A percentile compares a stretch with the other conserved stretches of the same genome.
These are phyloP conservation scores for Spilosoma lubricipeda DNA, from an alignment of 2,888 invertebrate genomes.

Conservation along the genomic window DNA sequence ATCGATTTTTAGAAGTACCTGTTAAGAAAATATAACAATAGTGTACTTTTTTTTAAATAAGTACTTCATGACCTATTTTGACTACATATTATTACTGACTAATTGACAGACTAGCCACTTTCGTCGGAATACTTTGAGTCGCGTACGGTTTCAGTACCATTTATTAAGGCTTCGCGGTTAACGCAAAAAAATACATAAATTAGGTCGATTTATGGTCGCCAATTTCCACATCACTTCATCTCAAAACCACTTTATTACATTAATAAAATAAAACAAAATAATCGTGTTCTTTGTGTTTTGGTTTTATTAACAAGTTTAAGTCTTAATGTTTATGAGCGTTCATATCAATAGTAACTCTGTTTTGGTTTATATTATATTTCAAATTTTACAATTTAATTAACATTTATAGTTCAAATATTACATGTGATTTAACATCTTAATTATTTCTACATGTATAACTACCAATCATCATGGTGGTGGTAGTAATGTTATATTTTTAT, in stretches of 20 bases:
- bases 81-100: constrained; percentile 39
- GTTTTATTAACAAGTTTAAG: constrained; percentile 4
- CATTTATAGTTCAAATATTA: not conserved
- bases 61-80: constrained; percentile 32
- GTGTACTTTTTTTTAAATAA: constrained; percentile 5
- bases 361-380: not conserved
- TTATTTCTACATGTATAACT: no score
- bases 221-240: constrained; percentile 46
- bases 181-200: constrained; percentile 45
- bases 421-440: not conserved
- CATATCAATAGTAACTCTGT: not conserved
- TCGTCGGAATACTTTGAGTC: constrained; percentile 36
- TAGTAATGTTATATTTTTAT: no score
- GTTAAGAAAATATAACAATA: not conserved
- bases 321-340: not conserved
- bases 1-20: not conserved
- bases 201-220: constrained; percentile 44
- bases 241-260: constrained; percentile 27
- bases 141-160: constrained; percentile 48
- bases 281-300: constrained; percentile 16
- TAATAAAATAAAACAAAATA: constrained; percentile 19
- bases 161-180: constrained; percentile 64
- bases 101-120: constrained; percentile 37
- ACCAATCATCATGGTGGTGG: no score
- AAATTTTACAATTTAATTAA: not conserved